A percentile compares a stretch with the other conserved stretches of the same genome.
phyloP scores from a whole-genome alignment of 1,140 invertebrate species.

The Diachasma alloeum region DNA sequence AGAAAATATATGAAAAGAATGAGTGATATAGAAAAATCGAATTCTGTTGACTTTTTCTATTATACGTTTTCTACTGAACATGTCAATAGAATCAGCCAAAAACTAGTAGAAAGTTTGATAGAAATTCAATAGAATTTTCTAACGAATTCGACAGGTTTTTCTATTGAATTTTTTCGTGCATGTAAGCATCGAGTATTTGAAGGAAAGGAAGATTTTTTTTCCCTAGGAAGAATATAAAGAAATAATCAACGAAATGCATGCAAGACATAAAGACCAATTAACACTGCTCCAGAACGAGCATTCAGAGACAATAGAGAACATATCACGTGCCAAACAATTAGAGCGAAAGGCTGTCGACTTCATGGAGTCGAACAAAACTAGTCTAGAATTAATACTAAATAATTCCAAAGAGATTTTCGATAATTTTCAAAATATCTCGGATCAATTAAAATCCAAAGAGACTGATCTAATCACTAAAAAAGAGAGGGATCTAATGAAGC shows the following conservation, averaged over 20 bases:
- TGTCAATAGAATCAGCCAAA: too few species aligned
- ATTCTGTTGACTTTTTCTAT: too few species aligned
- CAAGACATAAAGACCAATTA: slow-evolving; percentile 48
- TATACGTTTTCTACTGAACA: too few species aligned
- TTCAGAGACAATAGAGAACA: slow-evolving; percentile 51
- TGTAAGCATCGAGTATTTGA: neutral
- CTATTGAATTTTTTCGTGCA: too few species aligned
- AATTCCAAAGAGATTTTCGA: slow-evolving; percentile 47
- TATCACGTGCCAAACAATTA: slow-evolving; percentile 52
- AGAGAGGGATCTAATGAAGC: slow-evolving; percentile 44
- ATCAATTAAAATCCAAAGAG: slow-evolving; percentile 45
- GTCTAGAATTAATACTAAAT: slow-evolving; percentile 50
- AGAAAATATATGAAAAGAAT: too few species aligned
- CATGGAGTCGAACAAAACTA: slow-evolving; percentile 44
- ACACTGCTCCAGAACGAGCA: slow-evolving; percentile 53
- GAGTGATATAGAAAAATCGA: too few species aligned
- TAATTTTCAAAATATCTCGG: slow-evolving; percentile 42
- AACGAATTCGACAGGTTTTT: too few species aligned
- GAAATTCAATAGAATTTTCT: too few species aligned
- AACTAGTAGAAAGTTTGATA: too few species aligned
- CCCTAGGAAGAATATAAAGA: slow-evolving; percentile 46
- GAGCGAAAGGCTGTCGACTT: slow-evolving; percentile 51
- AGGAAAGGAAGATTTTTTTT: slow-evolving; percentile 10
- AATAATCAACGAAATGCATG: slow-evolving; percentile 47
- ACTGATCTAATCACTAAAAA: slow-evolving; percentile 38